A percentile compares a stretch with the other conserved stretches of the same genome.
Evolutionary conservation across 2,797 vertebrate species (phyloP).

Genomic region (Manis pentadactyla): DNA sequence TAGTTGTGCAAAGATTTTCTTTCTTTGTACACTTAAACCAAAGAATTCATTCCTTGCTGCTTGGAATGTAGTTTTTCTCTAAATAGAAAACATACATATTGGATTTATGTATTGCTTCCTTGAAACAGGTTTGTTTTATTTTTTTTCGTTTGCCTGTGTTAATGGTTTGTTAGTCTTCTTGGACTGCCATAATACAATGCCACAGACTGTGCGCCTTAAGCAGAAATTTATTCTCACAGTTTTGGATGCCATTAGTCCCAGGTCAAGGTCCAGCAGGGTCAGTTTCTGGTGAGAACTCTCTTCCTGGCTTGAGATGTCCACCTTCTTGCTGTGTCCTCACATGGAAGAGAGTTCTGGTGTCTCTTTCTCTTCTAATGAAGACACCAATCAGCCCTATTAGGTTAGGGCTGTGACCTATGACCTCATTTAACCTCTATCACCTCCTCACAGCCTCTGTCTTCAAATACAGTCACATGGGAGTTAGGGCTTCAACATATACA

Average conservation of each 20-base stretch:
- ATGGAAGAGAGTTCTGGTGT: not conserved
- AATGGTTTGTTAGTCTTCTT: not conserved
- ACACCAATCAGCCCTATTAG: not conserved
- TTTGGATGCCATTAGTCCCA: not conserved
- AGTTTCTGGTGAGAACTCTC: not conserved
- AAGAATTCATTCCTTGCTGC: not conserved
- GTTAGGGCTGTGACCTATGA: not conserved
- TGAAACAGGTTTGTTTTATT: not conserved
- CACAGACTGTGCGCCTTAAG: not conserved
- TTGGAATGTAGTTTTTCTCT: not conserved
- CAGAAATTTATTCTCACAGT: not conserved
- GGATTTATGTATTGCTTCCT: not conserved
- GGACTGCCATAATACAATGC: not conserved
- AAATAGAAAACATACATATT: conserved; percentile 30
- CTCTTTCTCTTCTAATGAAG: not conserved
- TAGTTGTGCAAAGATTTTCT: not conserved
- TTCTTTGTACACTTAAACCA: not conserved
- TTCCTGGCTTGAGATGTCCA: not conserved
- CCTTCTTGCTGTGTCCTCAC: not conserved
- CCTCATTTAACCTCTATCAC: not conserved
- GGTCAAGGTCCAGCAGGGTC: not conserved
- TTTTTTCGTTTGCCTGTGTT: not conserved
- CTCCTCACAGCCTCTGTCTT: not conserved
- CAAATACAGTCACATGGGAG: not conserved
- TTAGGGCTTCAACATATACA: not conserved